A percentile compares a stretch with the other conserved stretches of the same genome.
Conservation (phyloP, 2,113 vertebrate genomes). For the Heterotilapia buettikoferi region DNA sequence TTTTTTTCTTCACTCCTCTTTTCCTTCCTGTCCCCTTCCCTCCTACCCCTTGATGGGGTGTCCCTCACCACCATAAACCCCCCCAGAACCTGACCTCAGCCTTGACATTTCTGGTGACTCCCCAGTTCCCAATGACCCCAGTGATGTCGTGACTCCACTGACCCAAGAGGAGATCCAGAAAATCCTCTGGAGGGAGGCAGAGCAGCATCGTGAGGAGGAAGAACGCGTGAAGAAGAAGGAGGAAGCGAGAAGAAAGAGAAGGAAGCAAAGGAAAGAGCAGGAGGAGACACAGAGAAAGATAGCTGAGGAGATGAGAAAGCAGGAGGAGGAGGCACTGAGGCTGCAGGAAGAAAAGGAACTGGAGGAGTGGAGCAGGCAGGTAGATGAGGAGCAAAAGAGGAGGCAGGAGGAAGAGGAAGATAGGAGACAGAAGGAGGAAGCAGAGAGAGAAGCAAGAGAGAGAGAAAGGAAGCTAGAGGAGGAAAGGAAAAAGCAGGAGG, state of each 20-base stretch:
- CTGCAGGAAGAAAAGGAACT: slow-evolving; percentile 37
- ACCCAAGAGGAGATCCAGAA: slow-evolving; percentile 54
- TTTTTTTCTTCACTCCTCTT: background rate
- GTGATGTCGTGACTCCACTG: background rate
- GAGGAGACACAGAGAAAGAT: slow-evolving; percentile 48
- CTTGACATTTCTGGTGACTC: slow-evolving; percentile 83
- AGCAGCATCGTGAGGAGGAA: slow-evolving; percentile 52
- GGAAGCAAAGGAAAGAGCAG: slow-evolving; percentile 60
- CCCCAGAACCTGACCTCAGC: slow-evolving; percentile 64
- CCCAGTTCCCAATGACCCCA: slow-evolving; percentile 71
- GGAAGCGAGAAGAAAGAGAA: slow-evolving; percentile 46
- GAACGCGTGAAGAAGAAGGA: slow-evolving; percentile 56
- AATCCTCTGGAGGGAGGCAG: slow-evolving; percentile 48
- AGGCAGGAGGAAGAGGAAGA: background rate
- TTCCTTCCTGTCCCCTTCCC: background rate
- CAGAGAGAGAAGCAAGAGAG: slow-evolving; percentile 22
- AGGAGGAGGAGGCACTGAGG: slow-evolving; percentile 49
- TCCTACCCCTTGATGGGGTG: slow-evolving; percentile 17
- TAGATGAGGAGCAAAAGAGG: slow-evolving; percentile 23
- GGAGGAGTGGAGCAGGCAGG: slow-evolving; percentile 23
- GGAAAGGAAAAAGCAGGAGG: slow-evolving; percentile 30
- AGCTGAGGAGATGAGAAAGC: slow-evolving; percentile 34
- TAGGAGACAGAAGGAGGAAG: slow-evolving; percentile 6
- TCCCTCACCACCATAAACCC: slow-evolving; percentile 3
- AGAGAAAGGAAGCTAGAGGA: slow-evolving; percentile 42